Evolutionary conservation across 2,113 vertebrate species (phyloP).

Genomic region (Epinephelus cyanopodus): DNA sequence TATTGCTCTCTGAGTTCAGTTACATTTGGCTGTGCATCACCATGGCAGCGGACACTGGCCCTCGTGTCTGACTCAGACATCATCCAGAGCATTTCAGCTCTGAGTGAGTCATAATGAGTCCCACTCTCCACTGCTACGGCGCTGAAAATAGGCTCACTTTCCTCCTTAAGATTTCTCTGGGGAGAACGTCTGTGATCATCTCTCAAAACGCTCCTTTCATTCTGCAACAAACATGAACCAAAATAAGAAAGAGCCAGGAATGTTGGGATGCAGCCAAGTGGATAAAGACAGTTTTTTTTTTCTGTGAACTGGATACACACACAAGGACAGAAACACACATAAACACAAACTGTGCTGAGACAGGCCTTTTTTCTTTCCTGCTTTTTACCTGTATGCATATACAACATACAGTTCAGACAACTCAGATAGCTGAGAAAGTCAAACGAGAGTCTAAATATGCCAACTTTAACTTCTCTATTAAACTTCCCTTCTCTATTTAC

Average conservation of each 20-base stretch:
- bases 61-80: conserved; percentile 66
- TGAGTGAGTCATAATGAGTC: conserved; percentile 74
- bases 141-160: conserved; percentile 73
- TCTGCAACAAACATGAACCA: conserved; percentile 61
- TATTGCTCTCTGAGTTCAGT: conserved; percentile 57
- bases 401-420: background rate
- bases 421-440: background rate
- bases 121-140: conserved; percentile 51
- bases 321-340: background rate
- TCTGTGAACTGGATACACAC: conserved; percentile 24
- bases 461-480: background rate
- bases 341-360: background rate
- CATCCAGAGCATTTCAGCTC: conserved; percentile 68
- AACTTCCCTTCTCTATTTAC: background rate
- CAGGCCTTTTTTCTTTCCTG: background rate
- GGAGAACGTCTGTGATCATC: conserved; percentile 65
- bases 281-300: conserved; percentile 38
- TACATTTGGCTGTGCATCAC: conserved; percentile 71
- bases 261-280: conserved; percentile 33
- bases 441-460: background rate
- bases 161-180: conserved; percentile 69
- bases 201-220: conserved; percentile 66
- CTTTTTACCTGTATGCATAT: background rate
- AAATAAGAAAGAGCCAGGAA: conserved; percentile 52
- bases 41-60: conserved; percentile 73